Base-by-base conservation (phyloP, 2,797 vertebrate genomes). In the Petrocephalus sullivani region DNA sequence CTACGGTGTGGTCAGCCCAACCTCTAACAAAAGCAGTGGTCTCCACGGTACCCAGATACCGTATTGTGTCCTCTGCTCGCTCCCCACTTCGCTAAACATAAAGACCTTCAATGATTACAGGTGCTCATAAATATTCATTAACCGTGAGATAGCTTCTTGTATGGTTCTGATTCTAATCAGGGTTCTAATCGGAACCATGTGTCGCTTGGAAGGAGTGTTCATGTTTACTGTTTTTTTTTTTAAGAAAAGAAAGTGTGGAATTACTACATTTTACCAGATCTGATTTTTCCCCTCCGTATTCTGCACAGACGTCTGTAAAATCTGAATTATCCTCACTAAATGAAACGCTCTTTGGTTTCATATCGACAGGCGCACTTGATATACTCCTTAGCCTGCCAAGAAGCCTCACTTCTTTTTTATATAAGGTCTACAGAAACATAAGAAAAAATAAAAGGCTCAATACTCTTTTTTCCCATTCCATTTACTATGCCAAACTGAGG, bases 151-250 rank as follows among this genome's bases (percentile, higher is more conserved):
- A 64, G 41, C 21, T 85, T 58, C 84, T 85, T 57, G 53, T 85
- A 85, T 57, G 56, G 84, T 58, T 85, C 84, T 85, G 84, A 85
- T 85, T 85, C 53, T 57, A 85, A 85, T 58, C 84, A 58, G 53
- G 84, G 4, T 21, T n/a, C 14, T 58, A 85, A 85, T 60, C 23
- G 2, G 28, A 60, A 85, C 84, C 84, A 58, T 85, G 28, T 54
- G 53, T 12, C 14, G 23, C 53, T 33, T 57, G 12, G 54, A 57
- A 53, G 51, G 28, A 83, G 78, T 83, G 81, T 83, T 83, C 81
- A 83, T 82, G 41, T 83, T 82, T 83, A 19, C 81, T 83, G 49
- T 23, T 53, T 83, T 83, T 83, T 83, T 23, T 53, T 21, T 23
- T 23, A 53, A 78, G 37, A 75, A 83, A 23, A 23, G 53, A 85